Conservation (phyloP, 2,113 vertebrate genomes). For the Nycticryphes semicollaris region DNA sequence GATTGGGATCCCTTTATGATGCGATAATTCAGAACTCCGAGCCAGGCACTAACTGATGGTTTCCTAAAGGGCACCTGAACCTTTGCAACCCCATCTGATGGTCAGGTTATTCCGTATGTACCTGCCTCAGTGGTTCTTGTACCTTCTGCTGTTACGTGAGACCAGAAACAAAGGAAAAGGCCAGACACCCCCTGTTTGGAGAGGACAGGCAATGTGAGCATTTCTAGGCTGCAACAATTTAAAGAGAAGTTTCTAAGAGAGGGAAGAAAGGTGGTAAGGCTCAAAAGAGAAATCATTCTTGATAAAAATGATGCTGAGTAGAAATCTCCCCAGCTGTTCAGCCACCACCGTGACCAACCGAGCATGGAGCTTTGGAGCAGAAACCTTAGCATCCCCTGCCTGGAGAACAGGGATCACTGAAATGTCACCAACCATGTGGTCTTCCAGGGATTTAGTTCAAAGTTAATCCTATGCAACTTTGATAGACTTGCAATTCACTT, state of each 20-base stretch:
- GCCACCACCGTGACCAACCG: background rate
- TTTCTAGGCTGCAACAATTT: background rate
- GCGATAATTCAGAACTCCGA: background rate
- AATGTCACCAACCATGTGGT: background rate
- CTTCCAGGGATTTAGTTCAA: background rate
- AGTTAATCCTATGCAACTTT: background rate
- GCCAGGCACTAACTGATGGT: background rate
- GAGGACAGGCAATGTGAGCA: fast-evolving
- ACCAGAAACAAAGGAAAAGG: background rate
- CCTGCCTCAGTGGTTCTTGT: background rate
- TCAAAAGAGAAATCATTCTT: background rate
- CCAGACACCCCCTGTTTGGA: background rate
- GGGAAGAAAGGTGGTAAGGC: background rate
- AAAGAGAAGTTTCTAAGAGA: background rate
- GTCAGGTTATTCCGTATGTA: background rate
- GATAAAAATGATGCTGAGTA: background rate
- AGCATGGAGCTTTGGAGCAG: fast-evolving
- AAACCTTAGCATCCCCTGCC: background rate
- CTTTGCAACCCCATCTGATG: background rate
- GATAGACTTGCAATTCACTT: background rate
- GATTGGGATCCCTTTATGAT: background rate
- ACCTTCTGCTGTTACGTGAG: background rate
- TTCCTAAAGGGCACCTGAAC: background rate
- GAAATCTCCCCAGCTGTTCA: background rate
- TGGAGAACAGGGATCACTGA: background rate